phyloP scores from a whole-genome alignment of 2,888 invertebrate genomes.

The Gnatocerus cornutus region DNA sequence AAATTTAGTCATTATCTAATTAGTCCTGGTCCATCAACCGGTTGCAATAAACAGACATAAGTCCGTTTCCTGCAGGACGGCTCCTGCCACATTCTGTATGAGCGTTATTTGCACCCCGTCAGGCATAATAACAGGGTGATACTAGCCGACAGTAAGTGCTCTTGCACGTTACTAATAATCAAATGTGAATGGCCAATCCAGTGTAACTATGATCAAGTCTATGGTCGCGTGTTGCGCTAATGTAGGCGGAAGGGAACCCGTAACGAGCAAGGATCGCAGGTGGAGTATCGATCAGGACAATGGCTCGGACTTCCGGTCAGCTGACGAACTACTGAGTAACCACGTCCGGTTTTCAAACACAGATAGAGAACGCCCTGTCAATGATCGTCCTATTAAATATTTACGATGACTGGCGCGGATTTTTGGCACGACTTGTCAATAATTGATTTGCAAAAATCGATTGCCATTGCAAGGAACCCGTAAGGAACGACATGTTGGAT shows the following conservation, averaged over 20 bases:
- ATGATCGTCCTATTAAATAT: constrained; percentile 4
- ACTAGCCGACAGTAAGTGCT: constrained; percentile 36
- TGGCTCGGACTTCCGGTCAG: constrained; percentile 65
- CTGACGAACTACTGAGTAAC: constrained; percentile 61
- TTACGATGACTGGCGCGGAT: background rate
- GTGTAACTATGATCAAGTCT: constrained; percentile 48
- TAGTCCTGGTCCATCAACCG: constrained; percentile 21
- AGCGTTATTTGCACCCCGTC: constrained; percentile 52
- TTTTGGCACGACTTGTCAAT: background rate
- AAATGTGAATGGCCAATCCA: constrained; percentile 48
- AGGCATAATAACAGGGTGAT: constrained; percentile 50
- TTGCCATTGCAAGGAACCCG: too few relatives aligned
- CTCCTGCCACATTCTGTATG: constrained; percentile 24
- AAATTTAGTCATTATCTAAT: constrained; percentile 44
- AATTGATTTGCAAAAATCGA: background rate
- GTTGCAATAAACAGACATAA: constrained; percentile 7
- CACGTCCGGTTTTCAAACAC: constrained; percentile 48
- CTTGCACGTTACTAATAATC: constrained; percentile 47
- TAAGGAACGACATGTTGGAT: too few relatives aligned
- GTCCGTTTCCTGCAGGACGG: constrained; percentile 21
- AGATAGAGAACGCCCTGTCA: constrained; percentile 3
- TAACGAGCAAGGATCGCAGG: constrained; percentile 59
- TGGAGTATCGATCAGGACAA: constrained; percentile 64
- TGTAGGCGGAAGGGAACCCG: constrained; percentile 49
- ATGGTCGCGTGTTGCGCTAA: constrained; percentile 48